Conservation (phyloP, 30 jellyfish, hydroid and myxozoan species). For the Turritopsis rubra region DNA sequence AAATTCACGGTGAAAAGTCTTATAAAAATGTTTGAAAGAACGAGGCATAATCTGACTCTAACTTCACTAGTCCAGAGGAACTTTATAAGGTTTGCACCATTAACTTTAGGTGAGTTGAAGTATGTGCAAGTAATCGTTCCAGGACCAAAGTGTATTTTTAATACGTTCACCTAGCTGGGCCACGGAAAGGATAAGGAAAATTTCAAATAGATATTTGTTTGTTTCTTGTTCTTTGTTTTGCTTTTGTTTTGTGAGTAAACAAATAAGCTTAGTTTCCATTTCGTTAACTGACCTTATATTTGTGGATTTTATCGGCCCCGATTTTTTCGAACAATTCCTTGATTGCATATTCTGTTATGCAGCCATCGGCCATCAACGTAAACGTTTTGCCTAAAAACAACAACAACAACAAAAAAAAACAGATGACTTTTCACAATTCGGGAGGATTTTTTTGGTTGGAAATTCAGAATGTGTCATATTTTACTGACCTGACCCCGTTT, state of each 20-base stretch:
- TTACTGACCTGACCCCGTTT: slow-evolving; percentile 90
- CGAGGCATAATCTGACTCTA: background rate
- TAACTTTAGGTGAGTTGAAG: background rate
- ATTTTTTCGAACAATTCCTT: slow-evolving; percentile 62
- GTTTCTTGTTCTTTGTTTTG: background rate
- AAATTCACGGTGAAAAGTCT: no score
- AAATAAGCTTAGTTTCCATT: background rate
- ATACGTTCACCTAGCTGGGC: no score
- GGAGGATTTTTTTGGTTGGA: no score
- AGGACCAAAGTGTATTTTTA: no score
- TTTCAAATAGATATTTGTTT: background rate
- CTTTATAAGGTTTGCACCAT: background rate
- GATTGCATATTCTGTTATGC: slow-evolving; percentile 77
- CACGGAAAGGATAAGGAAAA: background rate
- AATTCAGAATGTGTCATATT: background rate
- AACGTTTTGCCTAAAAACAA: slow-evolving; percentile 70
- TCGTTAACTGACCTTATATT: slow-evolving; percentile 48
- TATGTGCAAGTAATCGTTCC: no score
- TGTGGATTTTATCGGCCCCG: slow-evolving; percentile 53
- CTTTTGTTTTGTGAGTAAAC: background rate
- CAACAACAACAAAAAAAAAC: background rate
- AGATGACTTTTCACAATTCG: no score
- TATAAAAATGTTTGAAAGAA: no score
- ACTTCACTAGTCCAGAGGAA: background rate
- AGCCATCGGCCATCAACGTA: slow-evolving; percentile 89